Percentiles rank a stretch among this genome's conserved stretches.
phyloP scores from a whole-genome alignment of 1,140 invertebrate species.

The Bombus ignitus region DNA sequence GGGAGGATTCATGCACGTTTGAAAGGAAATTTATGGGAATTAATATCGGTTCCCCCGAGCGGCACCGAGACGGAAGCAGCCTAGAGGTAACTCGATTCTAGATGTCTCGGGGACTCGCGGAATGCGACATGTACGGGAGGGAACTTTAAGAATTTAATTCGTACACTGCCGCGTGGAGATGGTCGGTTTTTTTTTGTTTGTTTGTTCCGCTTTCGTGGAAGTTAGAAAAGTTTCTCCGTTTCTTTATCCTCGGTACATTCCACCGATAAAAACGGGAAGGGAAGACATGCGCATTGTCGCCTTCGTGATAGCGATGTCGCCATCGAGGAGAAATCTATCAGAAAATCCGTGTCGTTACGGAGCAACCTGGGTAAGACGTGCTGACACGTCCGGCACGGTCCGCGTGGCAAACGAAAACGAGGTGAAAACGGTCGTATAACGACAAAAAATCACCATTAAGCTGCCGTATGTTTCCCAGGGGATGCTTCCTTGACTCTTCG shows the following conservation, averaged over 20 bases:
- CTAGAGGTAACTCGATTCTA: slow-evolving; percentile 47
- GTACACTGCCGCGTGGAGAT: slow-evolving; percentile 50
- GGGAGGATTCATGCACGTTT: slow-evolving; percentile 75
- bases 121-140: slow-evolving; percentile 80
- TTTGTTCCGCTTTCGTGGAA: not conserved
- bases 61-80: slow-evolving; percentile 21
- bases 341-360: slow-evolving; percentile 23
- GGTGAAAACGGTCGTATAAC: slow-evolving; percentile 72
- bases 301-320: not conserved
- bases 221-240: not conserved
- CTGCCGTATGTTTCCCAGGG: slow-evolving; percentile 76
- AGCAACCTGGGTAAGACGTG: slow-evolving; percentile 29
- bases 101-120: slow-evolving; percentile 77
- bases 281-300: too few species aligned
- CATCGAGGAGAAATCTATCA: not conserved
- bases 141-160: slow-evolving; percentile 84
- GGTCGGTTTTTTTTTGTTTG: not conserved
- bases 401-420: slow-evolving; percentile 44
- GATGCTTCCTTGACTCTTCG: slow-evolving; percentile 63
- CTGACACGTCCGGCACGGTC: slow-evolving; percentile 1
- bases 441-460: slow-evolving; percentile 81
- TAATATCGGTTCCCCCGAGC: slow-evolving; percentile 81
- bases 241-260: not conserved
- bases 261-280: not conserved
- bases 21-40: slow-evolving; percentile 84